phyloP scores from a whole-genome alignment of 2,888 invertebrate species.

The Drosophila formosana region DNA sequence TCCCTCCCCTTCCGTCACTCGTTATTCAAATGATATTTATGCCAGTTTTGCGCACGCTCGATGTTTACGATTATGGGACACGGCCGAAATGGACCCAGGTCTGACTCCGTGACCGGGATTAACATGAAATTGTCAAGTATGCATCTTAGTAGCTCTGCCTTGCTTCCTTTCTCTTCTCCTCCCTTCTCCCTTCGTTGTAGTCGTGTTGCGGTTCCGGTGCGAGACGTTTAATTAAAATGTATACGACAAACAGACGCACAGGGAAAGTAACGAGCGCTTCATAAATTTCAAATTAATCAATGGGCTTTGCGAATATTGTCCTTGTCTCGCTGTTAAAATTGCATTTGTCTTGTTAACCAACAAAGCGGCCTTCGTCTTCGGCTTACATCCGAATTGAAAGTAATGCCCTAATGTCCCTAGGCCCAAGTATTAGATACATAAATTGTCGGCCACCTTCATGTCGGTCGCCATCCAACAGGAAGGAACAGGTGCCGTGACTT shows the following conservation, averaged over 20 bases:
- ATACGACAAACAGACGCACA: constrained; percentile 49
- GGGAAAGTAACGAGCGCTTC: constrained; percentile 72
- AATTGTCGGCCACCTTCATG: constrained; percentile 26
- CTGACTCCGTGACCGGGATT: constrained; percentile 69
- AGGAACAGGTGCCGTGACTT: constrained; percentile 3
- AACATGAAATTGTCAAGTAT: constrained; percentile 80
- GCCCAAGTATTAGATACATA: constrained; percentile 43
- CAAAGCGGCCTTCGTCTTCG: neutral
- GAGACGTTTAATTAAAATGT: constrained; percentile 74
- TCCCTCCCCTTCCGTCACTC: constrained; percentile 3
- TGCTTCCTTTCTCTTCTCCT: no score
- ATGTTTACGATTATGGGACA: constrained; percentile 76
- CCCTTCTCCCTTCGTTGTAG: neutral
- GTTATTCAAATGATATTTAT: constrained; percentile 71
- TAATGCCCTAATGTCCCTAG: constrained; percentile 36
- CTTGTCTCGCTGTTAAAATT: constrained; percentile 49
- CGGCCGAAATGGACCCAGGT: constrained; percentile 34
- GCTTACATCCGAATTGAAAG: constrained; percentile 44
- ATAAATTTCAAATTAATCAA: constrained; percentile 82
- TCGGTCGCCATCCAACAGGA: neutral
- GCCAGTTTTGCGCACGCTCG: constrained; percentile 58
- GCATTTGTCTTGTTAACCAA: constrained; percentile 57
- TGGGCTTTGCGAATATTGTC: constrained; percentile 69
- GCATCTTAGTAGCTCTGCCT: constrained; percentile 44
- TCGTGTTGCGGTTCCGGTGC: constrained; percentile 45